Evolutionary conservation across 2,113 vertebrate genomes (phyloP), one percentile per base, ranked within the genome.

Genomic region (Poeciliopsis prolifica): DNA sequence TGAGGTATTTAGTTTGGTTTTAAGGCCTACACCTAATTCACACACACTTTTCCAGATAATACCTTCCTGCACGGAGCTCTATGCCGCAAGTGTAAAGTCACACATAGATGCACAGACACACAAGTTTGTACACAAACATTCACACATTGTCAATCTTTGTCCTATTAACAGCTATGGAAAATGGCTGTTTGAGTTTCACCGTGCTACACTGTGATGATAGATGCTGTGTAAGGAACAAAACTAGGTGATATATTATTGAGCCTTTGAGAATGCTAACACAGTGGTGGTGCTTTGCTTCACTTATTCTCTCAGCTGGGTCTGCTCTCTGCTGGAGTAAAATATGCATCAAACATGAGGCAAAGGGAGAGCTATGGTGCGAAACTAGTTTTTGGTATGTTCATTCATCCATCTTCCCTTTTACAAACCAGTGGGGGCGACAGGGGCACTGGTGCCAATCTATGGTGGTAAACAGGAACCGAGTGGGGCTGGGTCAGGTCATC

Each of bases 201-300:
- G 81, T 78, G 75, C 86, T 86, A 89, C 72, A 67, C 73, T 48
- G 61, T 76, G 74, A 88, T 91, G 91, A 90, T 87, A 88, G 88
- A 92, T 91, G 87, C 81, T 80, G 77, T 70, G 81, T 80, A 75
- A 91, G 81, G 75, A 88, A 89, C 83, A 86, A 91, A 90, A 90
- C 81, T 73, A 76, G 84, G 74, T 89, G 89, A 90, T 91, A 80
- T 83, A 90, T 92, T 90, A 91, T 90, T 87, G 87, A 90, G 89
- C 70, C 71, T 84, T 74, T 70, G 79, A 84, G 81, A 77, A 79
- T 83, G 76, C 78, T 72, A 87, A 86, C 82, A 87, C 86, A 90
- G 85, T 65, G 74, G 79, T 77, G 74, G 85, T 75, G 80, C 87
- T 89, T 88, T 88, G 89, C 87, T 92, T 88, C 67, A 82, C 76